phyloP scores from a whole-genome alignment of 92 coral and sea anemone species.

The Diadumene lineata region DNA sequence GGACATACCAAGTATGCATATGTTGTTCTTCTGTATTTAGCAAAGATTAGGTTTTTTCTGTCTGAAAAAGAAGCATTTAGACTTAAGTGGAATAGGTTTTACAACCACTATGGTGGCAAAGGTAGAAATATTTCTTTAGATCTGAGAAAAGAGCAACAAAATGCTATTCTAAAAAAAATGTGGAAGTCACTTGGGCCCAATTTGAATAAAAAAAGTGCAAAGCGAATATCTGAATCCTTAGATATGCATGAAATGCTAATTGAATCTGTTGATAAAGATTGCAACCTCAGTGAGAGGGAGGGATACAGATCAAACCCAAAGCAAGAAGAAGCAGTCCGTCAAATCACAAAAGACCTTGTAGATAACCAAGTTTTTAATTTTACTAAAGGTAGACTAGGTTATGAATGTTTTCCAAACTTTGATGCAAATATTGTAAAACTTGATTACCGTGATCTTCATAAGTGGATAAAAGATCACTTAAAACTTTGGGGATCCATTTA shows the following conservation, averaged over 20 bases:
- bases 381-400: slow-evolving; percentile 38
- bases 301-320: slow-evolving; percentile 31
- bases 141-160: slow-evolving; percentile 42
- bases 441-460: slow-evolving; percentile 51
- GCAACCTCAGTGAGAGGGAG: slow-evolving; percentile 6
- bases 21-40: slow-evolving; percentile 38
- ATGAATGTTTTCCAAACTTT: slow-evolving; percentile 56
- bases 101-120: slow-evolving; percentile 39
- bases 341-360: slow-evolving; percentile 37
- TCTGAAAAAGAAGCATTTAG: slow-evolving; percentile 29
- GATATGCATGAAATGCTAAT: slow-evolving; percentile 36
- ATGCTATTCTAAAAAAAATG: slow-evolving; percentile 42
- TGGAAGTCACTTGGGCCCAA: slow-evolving; percentile 61
- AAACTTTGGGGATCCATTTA: slow-evolving; percentile 57
- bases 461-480: slow-evolving; percentile 46
- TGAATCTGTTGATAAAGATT: slow-evolving; percentile 54
- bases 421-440: slow-evolving; percentile 42
- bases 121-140: slow-evolving; percentile 52
- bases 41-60: slow-evolving; percentile 29
- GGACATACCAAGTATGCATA: slow-evolving; percentile 50
- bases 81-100: slow-evolving; percentile 55
- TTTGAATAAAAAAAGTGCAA: slow-evolving; percentile 52
- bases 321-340: slow-evolving; percentile 49
- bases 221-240: slow-evolving; percentile 56
- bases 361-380: slow-evolving; percentile 30